Evolutionary conservation across 2,797 vertebrate species (phyloP).

Genomic region (Cryptoprocta ferox): DNA sequence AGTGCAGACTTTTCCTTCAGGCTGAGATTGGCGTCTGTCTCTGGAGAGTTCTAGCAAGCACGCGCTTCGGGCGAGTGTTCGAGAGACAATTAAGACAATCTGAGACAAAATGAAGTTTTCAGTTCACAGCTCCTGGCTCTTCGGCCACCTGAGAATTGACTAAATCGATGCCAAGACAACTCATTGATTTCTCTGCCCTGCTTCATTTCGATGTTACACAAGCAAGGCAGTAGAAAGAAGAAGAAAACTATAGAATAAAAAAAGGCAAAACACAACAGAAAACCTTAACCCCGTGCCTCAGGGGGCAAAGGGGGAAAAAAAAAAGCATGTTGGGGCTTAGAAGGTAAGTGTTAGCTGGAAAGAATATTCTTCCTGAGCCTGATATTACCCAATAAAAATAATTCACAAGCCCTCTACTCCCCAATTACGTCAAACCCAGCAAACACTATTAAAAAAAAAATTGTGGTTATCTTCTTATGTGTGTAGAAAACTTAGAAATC

Average conservation of each 20-base stretch:
- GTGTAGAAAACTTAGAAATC: background rate
- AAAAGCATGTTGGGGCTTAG: constrained; percentile 66
- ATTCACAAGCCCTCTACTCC: background rate
- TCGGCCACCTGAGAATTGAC: constrained; percentile 81
- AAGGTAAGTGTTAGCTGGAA: background rate
- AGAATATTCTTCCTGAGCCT: background rate
- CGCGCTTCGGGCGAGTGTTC: constrained; percentile 77
- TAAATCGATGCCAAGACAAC: constrained; percentile 82
- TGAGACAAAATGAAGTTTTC: constrained; percentile 79
- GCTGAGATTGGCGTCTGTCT: constrained; percentile 62
- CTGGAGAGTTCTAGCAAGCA: constrained; percentile 85
- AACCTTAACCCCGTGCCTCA: constrained; percentile 72
- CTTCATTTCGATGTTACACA: constrained; percentile 80
- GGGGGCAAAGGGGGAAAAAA: background rate
- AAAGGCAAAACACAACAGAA: constrained; percentile 19
- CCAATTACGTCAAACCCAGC: background rate
- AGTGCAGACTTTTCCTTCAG: constrained; percentile 69
- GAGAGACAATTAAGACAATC: constrained; percentile 85
- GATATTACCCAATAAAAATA: background rate
- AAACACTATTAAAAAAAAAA: background rate
- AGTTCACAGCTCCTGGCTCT: constrained; percentile 83
- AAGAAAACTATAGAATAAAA: constrained; percentile 76
- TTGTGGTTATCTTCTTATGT: background rate
- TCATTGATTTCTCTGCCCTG: constrained; percentile 84
- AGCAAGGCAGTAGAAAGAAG: constrained; percentile 73